Conservation (phyloP, 2,113 vertebrate species). For the Chelonoidis abingdonii region DNA sequence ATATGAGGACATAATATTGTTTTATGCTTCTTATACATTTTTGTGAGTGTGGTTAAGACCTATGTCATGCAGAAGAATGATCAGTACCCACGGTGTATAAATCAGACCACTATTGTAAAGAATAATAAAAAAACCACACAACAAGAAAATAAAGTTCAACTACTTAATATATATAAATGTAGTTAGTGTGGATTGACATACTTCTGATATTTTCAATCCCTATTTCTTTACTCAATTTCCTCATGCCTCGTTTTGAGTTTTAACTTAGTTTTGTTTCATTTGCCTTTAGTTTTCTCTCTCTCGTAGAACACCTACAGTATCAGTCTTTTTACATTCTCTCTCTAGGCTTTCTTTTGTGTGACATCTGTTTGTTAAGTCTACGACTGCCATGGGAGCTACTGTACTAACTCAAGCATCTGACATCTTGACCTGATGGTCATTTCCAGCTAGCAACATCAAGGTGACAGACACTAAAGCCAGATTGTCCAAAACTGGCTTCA, state of each 20-base stretch:
- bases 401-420: slow-evolving; percentile 3
- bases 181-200: not conserved
- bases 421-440: not conserved
- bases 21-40: not conserved
- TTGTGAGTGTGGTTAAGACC: not conserved
- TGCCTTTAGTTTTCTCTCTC: rapidly evolving
- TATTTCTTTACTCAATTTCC: not conserved
- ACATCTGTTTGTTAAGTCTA: not conserved
- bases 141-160: not conserved
- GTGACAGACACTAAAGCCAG: slow-evolving; percentile 8
- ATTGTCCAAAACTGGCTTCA: slow-evolving; percentile 7
- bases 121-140: not conserved
- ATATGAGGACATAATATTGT: not conserved
- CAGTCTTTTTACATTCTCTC: not conserved
- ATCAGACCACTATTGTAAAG: not conserved
- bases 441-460: slow-evolving; percentile 22
- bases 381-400: not conserved
- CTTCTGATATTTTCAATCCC: not conserved
- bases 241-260: not conserved
- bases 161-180: not conserved
- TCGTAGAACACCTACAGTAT: not conserved
- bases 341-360: not conserved
- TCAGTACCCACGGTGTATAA: not conserved
- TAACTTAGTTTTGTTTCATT: not conserved
- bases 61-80: not conserved